Base-by-base conservation (phyloP, 2,888 invertebrate genomes). In the Deilephila elpenor region DNA sequence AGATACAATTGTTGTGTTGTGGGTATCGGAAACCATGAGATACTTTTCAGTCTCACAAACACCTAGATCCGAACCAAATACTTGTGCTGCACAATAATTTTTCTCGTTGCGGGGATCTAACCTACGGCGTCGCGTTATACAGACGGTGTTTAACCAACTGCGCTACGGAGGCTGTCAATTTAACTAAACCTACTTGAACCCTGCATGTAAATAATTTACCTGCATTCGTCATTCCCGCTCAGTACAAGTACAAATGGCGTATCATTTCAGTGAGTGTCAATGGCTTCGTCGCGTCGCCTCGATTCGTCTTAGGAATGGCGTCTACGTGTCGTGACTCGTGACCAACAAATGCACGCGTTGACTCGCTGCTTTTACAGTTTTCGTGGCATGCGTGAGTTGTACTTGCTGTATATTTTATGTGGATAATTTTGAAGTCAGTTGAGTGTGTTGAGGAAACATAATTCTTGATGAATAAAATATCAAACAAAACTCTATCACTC, bases 301-400 rank as follows among this genome's bases (percentile, higher is more conserved):
- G 71, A 73, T 64, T 61, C 70, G 74, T 75, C 77, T 76, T 77
- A 71, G 77, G 78, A 78, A 81, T 78, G 78, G 75, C 78, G 78
- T 77, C 76, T 79, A 71, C 60, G 72, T 32, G 75, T 53, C 70
- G 59, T 59, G 32, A 73, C 73, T 74, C 79, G 78, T 82, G 83
- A 83, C 82, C 82, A 80, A 80, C 81, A 82, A 82, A 82, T 80
- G 82, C 81, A 83, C 80, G 61, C 19, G 17, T 61, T 61, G 14
- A 61, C 29, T 25, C 14, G 17, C 17, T 61, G 14, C 29, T 61
- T 61, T 32, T 61, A 29, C 17, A 5, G 29, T 19, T 61, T 32
- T 61, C 6, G 5, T 61, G 25, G 19, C 19, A 19, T 53, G 53
- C 19, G 53, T 56, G 19, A 19, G 19, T 44, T 44, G 44, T 11